phyloP scores from a whole-genome alignment of 2,888 invertebrate species.

The Lysandra coridon region DNA sequence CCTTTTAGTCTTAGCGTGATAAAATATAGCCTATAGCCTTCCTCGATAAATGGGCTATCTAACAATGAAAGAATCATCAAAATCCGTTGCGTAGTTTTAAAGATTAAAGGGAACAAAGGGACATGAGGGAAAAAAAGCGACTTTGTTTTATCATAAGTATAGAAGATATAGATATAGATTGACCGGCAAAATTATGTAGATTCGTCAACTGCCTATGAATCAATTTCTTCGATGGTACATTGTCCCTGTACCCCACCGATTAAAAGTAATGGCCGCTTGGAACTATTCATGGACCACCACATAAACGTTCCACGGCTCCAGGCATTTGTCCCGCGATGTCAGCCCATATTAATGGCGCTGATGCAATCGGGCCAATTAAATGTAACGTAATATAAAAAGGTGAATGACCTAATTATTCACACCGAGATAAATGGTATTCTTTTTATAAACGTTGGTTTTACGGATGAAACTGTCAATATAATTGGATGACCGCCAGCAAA shows the following conservation, averaged over 20 bases:
- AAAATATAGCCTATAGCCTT: too few relatives aligned
- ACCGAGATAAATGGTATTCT: constrained; percentile 32
- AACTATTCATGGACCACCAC: constrained; percentile 50
- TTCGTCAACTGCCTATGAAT: too few relatives aligned
- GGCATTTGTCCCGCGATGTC: constrained; percentile 12
- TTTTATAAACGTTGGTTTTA: neutral
- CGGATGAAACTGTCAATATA: neutral
- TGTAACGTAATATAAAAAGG: neutral
- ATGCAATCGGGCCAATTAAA: constrained; percentile 10
- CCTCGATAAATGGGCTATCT: too few relatives aligned
- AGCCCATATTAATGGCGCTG: neutral
- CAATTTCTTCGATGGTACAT: constrained; percentile 41
- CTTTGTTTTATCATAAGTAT: too few relatives aligned
- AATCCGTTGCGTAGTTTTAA: too few relatives aligned
- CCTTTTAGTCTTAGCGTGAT: too few relatives aligned
- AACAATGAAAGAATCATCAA: too few relatives aligned
- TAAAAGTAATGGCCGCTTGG: constrained; percentile 69
- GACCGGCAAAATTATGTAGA: too few relatives aligned
- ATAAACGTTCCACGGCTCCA: neutral
- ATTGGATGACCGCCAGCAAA: neutral
- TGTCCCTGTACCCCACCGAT: constrained; percentile 51
- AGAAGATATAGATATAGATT: too few relatives aligned
- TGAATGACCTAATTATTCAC: constrained; percentile 12
- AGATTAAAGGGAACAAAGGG: too few relatives aligned
- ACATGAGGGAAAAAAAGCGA: too few relatives aligned